Evolutionary conservation across 1,140 invertebrate species (phyloP).

Genomic region (Anastrepha obliqua): DNA sequence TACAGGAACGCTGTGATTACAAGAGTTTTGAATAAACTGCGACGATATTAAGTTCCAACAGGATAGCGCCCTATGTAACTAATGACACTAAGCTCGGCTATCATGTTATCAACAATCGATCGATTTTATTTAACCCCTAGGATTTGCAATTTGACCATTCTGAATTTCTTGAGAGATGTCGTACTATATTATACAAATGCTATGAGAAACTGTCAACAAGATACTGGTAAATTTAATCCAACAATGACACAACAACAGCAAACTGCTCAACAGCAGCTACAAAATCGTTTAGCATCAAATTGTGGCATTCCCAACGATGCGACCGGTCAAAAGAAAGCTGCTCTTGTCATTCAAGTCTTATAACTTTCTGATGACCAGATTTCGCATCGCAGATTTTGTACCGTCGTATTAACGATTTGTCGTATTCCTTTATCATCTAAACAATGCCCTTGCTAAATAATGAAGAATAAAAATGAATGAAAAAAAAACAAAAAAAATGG

Average conservation of each 20-base stretch:
- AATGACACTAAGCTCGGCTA: too few species aligned
- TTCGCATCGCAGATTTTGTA: slow-evolving; percentile 89
- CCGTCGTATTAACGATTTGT: slow-evolving; percentile 89
- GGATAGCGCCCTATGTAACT: too few species aligned
- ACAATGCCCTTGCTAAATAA: slow-evolving; percentile 84
- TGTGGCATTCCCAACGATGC: slow-evolving; percentile 82
- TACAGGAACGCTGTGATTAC: too few species aligned
- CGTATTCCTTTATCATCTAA: slow-evolving; percentile 87
- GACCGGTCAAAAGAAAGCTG: slow-evolving; percentile 94
- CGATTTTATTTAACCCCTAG: too few species aligned
- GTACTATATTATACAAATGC: too few species aligned
- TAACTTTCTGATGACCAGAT: slow-evolving; percentile 99
- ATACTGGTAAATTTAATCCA: slow-evolving; percentile 68
- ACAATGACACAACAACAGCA: slow-evolving; percentile 62
- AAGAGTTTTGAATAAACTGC: too few species aligned
- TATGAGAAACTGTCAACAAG: too few species aligned
- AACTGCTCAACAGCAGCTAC: slow-evolving; percentile 66
- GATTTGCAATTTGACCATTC: too few species aligned
- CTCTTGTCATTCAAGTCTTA: slow-evolving; percentile 98
- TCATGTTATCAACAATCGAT: too few species aligned
- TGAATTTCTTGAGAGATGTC: too few species aligned
- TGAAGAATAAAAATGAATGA: background rate
- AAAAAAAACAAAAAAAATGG: too few species aligned
- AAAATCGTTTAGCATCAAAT: slow-evolving; percentile 78
- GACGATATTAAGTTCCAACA: too few species aligned